Evolutionary conservation across 1,140 invertebrate species (phyloP).

Genomic region (Leptonema lineaticorne): DNA sequence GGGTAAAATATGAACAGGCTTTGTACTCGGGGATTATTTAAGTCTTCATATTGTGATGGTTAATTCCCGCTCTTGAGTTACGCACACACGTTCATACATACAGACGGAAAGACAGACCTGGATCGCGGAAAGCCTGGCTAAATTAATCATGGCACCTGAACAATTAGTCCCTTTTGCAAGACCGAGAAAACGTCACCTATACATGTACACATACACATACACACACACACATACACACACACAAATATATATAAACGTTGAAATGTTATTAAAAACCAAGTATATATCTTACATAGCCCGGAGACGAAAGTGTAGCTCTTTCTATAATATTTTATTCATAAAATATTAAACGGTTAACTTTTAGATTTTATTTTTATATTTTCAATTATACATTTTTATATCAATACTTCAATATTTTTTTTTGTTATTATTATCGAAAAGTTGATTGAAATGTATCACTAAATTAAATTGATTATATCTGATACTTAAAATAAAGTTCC

Average conservation of each 20-base stretch:
- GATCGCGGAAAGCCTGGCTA: conserved; percentile 24
- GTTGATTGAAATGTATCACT: no score
- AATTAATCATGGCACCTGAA: conserved; percentile 32
- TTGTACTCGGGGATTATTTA: conserved; percentile 16
- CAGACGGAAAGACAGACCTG: no score
- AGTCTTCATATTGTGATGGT: conserved; percentile 25
- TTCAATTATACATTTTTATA: no score
- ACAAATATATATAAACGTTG: not conserved
- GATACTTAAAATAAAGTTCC: no score
- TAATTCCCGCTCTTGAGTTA: conserved; percentile 14
- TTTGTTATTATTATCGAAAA: no score
- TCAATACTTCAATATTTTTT: no score
- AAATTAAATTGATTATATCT: no score
- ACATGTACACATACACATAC: no score
- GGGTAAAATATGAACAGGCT: not conserved
- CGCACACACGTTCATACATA: not conserved
- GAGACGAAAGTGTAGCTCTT: no score
- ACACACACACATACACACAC: no score
- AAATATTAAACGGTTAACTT: conserved; percentile 3
- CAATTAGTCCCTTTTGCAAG: conserved; percentile 24
- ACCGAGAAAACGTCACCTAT: not conserved
- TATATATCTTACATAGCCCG: not conserved
- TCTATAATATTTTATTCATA: no score
- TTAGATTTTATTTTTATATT: no score
- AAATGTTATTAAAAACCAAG: conserved; percentile 26